Conservation (phyloP, 2,888 invertebrate genomes). For the Camptogramma bilineatum region DNA sequence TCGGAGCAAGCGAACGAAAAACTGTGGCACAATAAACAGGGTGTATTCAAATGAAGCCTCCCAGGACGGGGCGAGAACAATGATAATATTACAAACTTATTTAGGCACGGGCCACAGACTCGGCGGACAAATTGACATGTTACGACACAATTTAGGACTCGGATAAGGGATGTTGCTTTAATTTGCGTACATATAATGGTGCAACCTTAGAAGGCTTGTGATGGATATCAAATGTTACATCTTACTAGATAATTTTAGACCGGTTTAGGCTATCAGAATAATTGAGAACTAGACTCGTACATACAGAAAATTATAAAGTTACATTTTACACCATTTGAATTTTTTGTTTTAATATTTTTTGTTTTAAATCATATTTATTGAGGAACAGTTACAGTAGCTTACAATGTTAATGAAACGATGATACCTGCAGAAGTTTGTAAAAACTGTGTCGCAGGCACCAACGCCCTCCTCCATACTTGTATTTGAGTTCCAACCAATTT, state of each 20-base stretch:
- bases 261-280: too few relatives aligned
- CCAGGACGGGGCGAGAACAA: constrained; percentile 70
- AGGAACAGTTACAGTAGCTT: too few relatives aligned
- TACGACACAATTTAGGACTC: neutral
- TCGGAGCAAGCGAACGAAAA: constrained; percentile 62
- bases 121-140: constrained; percentile 31
- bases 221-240: neutral
- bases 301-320: too few relatives aligned
- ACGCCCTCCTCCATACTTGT: too few relatives aligned
- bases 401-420: too few relatives aligned
- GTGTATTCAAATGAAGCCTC: constrained; percentile 78
- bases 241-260: neutral
- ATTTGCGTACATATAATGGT: neutral
- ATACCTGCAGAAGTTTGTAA: too few relatives aligned
- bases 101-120: constrained; percentile 63
- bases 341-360: too few relatives aligned
- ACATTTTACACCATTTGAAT: too few relatives aligned
- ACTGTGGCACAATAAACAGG: constrained; percentile 77
- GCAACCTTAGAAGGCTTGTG: neutral
- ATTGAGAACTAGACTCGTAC: too few relatives aligned
- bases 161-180: neutral
- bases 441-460: too few relatives aligned
- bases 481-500: too few relatives aligned
- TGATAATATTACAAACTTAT: constrained; percentile 83
- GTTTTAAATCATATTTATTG: too few relatives aligned